A percentile compares a stretch with the other conserved stretches of the same genome.
Conservation (phyloP, 2,113 vertebrate genomes). For the Microcebus murinus region DNA sequence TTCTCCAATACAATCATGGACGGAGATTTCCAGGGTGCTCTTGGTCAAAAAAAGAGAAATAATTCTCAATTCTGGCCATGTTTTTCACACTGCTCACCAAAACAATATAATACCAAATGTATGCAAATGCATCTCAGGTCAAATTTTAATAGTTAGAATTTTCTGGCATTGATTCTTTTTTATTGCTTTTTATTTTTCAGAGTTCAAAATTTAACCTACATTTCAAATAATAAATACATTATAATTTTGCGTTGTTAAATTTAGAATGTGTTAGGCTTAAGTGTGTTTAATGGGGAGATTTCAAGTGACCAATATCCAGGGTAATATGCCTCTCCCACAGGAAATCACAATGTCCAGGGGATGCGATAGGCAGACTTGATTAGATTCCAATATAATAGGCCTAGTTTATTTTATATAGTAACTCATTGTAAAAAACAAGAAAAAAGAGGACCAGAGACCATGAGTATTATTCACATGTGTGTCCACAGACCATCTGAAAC, state of each 20-base stretch:
- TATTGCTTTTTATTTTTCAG: neutral
- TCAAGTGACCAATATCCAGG: neutral
- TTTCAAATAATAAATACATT: neutral
- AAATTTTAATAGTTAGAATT: neutral
- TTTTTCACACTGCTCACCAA: neutral
- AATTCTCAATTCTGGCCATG: neutral
- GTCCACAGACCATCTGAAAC: slow-evolving; percentile 20
- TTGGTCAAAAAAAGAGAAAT: neutral
- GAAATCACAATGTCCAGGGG: neutral
- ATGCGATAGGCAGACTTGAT: neutral
- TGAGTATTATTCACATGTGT: slow-evolving; percentile 23
- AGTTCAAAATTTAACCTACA: neutral
- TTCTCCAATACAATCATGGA: neutral
- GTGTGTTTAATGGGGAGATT: neutral
- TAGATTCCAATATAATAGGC: neutral
- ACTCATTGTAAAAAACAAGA: neutral
- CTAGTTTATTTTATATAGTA: slow-evolving; percentile 6
- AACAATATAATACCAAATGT: neutral
- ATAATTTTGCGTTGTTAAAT: neutral
- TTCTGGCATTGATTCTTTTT: neutral
- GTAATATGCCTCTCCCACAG: neutral
- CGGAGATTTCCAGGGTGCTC: neutral
- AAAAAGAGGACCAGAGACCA: neutral
- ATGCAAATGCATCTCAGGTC: neutral
- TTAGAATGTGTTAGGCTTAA: neutral